Evolutionary conservation across 2,888 invertebrate genomes (phyloP), one percentile per base, ranked within the genome.

Genomic region (Amiota minor): DNA sequence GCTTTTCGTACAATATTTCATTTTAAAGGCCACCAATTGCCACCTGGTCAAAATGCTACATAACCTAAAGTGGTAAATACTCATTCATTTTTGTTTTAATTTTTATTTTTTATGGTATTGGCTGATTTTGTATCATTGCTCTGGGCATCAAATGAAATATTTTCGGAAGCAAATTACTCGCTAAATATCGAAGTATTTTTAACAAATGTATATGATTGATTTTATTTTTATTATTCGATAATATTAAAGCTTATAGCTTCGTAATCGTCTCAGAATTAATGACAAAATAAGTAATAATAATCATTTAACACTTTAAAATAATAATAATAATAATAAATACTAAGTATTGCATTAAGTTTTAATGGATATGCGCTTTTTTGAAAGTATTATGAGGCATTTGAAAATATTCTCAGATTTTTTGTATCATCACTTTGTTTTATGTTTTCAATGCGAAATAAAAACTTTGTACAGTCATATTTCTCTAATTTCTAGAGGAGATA

Each of bases 191-290:
- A 82, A 81, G 80, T 83, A 84, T 18, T 67, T 84, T 84, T 83
- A 85, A 81, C 79, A 84, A 84, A 82, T 61, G 55, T 70, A 56
- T 64, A 75, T 81, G 85, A 85, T 83, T 83, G 83, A 79, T 83
- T 85, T 83, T 75, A 74, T 56, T 72, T 85, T 35, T 35, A 35
- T 35, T 35, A 35, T 35, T 35, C 35, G 83, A 85, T 83, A 50
- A 81, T 83, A 85, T 81, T 74, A 73, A 77, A 77, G 78, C 81
- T 85, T 82, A 85, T 83, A 84, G 84, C 84, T 83, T 85, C 81
- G 84, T 86, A 83, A 82, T 83, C 35, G 35, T 35, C 6, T 35
- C 2, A 35, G 35, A 35, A 35, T 35, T 35, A 6, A 35, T 35
- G 6, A 35, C 2, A 35, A 35, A 35, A 35, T 85, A 85, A 81